Base-by-base conservation (phyloP, 2,113 vertebrate genomes). In the Ardeotis arabs region DNA sequence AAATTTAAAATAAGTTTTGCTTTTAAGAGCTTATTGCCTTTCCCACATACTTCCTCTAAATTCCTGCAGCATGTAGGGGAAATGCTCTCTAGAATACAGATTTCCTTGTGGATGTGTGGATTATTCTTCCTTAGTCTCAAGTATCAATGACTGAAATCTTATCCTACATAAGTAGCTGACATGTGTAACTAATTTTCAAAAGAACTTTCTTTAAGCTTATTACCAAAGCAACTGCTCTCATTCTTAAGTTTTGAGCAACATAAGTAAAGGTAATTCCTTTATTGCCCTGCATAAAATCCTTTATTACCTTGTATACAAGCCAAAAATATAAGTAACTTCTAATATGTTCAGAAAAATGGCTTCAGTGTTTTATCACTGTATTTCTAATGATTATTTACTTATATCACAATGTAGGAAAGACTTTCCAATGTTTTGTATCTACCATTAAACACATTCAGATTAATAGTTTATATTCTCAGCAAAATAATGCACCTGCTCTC, bases 161-260 rank as follows among this genome's bases (percentile, higher is more conserved):
- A 58, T 17, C 50, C 53, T 83, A 91, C 89, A 77, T 52, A 75
- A 87, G 69, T 44, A 80, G 58, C 24, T 95, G 86, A 95, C 77
- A 39, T 3, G 56, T 95, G 88, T 89, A 95, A 93, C 85, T 90
- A 80, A 81, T 92, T 90, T 80, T 88, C 44, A 75, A 94, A 96
- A 93, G 73, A 81, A 81, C 77, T 87, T 88, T 31, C 66, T 95
- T 86, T 58, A 89, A 84, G 53, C 68, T 86, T 74, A 82, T 93
- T 96, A 84, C 41, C 37, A 68, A 93, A 96, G 63, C 68, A 93
- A 93, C 56, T 63, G 39, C 86, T 92, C 89, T 77, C 39, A 35
- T 79, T 89, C 80, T 78, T 53, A n/a, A 75, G 60, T 24, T 75
- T 21, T 68, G 7, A 83, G 13, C 16, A 78, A 49, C 75, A 9